Evolutionary conservation across 2,888 invertebrate genomes (phyloP).

Genomic region (Agrenia bidenticulata): DNA sequence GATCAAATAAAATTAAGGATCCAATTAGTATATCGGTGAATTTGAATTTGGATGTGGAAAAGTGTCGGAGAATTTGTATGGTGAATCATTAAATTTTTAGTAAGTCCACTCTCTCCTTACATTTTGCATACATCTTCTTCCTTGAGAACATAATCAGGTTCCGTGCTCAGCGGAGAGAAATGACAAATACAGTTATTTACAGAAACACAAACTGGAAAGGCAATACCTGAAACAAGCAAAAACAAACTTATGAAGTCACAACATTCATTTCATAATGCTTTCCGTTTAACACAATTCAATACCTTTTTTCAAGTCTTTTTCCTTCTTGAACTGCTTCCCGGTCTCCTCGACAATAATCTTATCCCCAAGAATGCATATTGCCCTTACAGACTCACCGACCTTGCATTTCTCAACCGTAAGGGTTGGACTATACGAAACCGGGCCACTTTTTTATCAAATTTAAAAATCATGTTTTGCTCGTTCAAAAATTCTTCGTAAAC

Average conservation of each 20-base stretch:
- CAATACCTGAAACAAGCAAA: slow-evolving; percentile 65
- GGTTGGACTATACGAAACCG: too few species aligned
- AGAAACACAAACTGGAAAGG: slow-evolving; percentile 98
- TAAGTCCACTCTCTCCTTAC: slow-evolving; percentile 71
- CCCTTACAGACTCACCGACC: slow-evolving; percentile 82
- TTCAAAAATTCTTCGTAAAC: too few species aligned
- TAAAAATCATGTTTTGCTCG: too few species aligned
- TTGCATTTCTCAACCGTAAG: slow-evolving; percentile 85
- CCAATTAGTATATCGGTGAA: slow-evolving; percentile 30
- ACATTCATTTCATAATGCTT: background rate
- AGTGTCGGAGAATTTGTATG: slow-evolving; percentile 90
- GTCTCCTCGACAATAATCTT: slow-evolving; percentile 84
- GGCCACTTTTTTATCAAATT: too few species aligned
- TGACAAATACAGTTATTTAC: slow-evolving; percentile 99
- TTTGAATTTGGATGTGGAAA: slow-evolving; percentile 59
- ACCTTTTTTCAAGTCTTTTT: slow-evolving; percentile 96
- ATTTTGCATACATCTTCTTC: slow-evolving; percentile 95
- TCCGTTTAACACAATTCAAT: slow-evolving; percentile 18
- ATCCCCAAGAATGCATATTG: slow-evolving; percentile 91
- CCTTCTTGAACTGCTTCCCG: slow-evolving; percentile 96
- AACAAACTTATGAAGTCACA: slow-evolving; percentile 7
- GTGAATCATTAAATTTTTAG: slow-evolving; percentile 92
- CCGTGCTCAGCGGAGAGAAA: slow-evolving; percentile 93
- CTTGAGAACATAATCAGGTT: slow-evolving; percentile 80
- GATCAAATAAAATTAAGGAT: slow-evolving; percentile 58